These are phyloP conservation scores for Protobothrops mucrosquamatus DNA, from an alignment of 2,113 vertebrate genomes.

Conservation along the genomic window DNA sequence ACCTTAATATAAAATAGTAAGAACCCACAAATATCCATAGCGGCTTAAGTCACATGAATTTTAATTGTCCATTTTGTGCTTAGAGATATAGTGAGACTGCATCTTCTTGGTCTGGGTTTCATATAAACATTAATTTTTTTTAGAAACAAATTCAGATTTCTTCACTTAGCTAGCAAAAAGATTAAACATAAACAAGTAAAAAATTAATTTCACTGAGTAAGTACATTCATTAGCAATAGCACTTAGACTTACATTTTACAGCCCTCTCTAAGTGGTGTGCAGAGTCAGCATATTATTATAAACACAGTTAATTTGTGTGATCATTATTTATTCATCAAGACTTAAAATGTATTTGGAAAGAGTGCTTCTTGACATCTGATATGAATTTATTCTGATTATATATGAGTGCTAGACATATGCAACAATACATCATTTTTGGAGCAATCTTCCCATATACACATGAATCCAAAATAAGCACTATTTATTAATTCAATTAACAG, in stretches of 20 bases:
- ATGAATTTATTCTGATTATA: background rate
- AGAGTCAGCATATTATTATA: background rate
- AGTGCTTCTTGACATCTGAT: background rate
- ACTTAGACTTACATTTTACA: background rate
- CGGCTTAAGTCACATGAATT: background rate
- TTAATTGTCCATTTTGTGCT: background rate
- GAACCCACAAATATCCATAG: background rate
- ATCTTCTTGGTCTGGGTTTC: background rate
- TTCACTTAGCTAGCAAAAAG: background rate
- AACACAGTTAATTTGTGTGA: background rate
- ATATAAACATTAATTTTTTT: background rate
- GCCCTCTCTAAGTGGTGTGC: background rate
- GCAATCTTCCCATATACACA: background rate
- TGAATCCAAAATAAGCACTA: background rate
- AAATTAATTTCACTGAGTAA: background rate
- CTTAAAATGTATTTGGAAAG: conserved; percentile 24
- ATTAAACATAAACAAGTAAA: background rate
- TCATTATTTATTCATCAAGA: conserved; percentile 8
- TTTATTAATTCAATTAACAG: background rate
- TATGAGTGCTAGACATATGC: background rate
- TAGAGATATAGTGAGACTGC: background rate
- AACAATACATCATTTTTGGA: background rate
- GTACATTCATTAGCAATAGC: background rate
- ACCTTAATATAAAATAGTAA: background rate
- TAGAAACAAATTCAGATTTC: background rate